Percentiles rank a stretch among this genome's conserved stretches.
These are phyloP conservation scores for Nyctibius grandis DNA, from an alignment of 2,797 vertebrate genomes.

Conservation along the genomic window DNA sequence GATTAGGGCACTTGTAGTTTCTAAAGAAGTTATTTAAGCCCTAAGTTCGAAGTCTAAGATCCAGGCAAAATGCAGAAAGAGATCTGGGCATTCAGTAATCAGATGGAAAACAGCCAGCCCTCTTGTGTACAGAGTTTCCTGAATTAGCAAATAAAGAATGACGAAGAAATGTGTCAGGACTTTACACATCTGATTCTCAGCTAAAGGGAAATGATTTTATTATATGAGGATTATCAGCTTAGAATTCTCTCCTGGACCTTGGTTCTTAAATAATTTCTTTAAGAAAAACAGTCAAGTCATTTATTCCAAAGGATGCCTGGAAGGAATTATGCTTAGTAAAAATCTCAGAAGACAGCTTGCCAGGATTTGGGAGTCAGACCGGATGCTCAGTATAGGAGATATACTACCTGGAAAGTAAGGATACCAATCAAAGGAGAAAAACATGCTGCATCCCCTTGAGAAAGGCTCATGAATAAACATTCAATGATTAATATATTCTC, in stretches of 20 bases:
- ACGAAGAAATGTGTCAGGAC: background rate
- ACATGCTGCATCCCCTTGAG: background rate
- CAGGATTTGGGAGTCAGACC: background rate
- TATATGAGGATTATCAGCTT: background rate
- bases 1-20: background rate
- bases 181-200: background rate
- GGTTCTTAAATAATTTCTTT: background rate
- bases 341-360: background rate
- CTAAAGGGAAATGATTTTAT: background rate
- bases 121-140: background rate
- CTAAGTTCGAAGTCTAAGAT: background rate
- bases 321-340: background rate
- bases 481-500: background rate
- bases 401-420: background rate
- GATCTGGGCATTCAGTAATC: background rate
- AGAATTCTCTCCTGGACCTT: background rate
- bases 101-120: background rate
- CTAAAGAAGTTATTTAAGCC: background rate
- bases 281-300: background rate
- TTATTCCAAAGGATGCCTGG: background rate
- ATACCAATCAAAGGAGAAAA: slow-evolving; percentile 13
- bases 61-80: background rate
- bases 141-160: background rate
- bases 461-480: slow-evolving; percentile 9
- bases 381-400: background rate